These are phyloP conservation scores for Pelecanus crispus DNA, from an alignment of 2,113 vertebrate genomes.

Conservation along the genomic window DNA sequence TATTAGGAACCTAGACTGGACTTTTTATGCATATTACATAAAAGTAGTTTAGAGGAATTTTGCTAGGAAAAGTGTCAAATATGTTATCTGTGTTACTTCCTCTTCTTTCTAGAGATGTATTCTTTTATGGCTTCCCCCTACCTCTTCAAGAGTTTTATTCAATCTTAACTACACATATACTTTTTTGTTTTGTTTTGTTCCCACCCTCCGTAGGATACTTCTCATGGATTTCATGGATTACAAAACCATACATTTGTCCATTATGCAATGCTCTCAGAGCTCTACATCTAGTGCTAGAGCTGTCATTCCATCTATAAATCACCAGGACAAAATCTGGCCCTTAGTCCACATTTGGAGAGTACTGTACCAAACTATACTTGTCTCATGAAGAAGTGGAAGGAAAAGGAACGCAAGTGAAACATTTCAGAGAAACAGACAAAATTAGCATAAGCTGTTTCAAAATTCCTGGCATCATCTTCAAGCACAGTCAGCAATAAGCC, in stretches of 20 bases:
- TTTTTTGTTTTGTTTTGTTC: not conserved
- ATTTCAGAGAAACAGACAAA: not conserved
- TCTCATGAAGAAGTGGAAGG: not conserved
- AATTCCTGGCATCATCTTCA: not conserved
- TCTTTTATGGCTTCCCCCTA: not conserved
- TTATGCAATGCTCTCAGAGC: not conserved
- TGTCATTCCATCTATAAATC: not conserved
- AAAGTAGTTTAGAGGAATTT: not conserved
- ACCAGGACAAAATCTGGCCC: not conserved
- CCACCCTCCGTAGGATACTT: not conserved
- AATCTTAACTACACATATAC: not conserved
- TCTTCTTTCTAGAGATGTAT: not conserved
- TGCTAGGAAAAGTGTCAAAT: not conserved
- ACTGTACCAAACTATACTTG: not conserved
- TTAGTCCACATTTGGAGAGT: not conserved
- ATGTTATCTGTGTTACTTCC: not conserved
- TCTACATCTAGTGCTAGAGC: not conserved
- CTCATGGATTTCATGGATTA: not conserved
- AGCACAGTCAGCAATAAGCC: not conserved
- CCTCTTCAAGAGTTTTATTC: not conserved
- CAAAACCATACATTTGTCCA: not conserved
- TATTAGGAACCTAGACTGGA: not conserved
- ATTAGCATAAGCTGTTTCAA: not conserved
- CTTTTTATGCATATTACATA: not conserved
- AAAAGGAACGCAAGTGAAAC: not conserved